Conservation (phyloP, 2,888 invertebrate genomes). For the Limnephilus marmoratus region DNA sequence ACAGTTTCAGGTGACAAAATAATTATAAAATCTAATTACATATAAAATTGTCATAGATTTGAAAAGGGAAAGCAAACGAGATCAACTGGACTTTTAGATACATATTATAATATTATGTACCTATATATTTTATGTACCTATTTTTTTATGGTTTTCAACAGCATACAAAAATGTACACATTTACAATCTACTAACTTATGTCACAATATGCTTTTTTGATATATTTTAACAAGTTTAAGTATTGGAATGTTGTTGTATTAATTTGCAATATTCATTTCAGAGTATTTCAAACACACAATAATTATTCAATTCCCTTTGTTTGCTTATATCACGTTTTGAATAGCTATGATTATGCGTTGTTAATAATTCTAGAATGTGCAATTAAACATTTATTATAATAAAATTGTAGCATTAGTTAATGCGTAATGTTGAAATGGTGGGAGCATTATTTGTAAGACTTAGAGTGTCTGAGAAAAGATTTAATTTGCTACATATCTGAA, state of each 20-base stretch:
- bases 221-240: neutral
- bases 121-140: neutral
- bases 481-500: neutral
- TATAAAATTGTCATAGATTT: neutral
- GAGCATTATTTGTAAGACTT: neutral
- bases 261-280: neutral
- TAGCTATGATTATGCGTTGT: neutral
- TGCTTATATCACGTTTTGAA: neutral
- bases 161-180: neutral
- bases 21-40: neutral
- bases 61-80: neutral
- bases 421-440: neutral
- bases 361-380: neutral
- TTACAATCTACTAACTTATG: neutral
- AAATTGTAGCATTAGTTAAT: neutral
- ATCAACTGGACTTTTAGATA: neutral
- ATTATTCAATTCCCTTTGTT: neutral
- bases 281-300: neutral
- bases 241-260: neutral
- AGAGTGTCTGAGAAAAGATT: neutral
- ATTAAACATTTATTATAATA: neutral
- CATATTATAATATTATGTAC: neutral
- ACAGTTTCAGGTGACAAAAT: neutral
- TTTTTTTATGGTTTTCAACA: neutral
- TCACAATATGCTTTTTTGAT: slow-evolving; percentile 20